Evolutionary conservation across 2,797 vertebrate genomes (phyloP).

Genomic region (Propithecus perrieri): DNA sequence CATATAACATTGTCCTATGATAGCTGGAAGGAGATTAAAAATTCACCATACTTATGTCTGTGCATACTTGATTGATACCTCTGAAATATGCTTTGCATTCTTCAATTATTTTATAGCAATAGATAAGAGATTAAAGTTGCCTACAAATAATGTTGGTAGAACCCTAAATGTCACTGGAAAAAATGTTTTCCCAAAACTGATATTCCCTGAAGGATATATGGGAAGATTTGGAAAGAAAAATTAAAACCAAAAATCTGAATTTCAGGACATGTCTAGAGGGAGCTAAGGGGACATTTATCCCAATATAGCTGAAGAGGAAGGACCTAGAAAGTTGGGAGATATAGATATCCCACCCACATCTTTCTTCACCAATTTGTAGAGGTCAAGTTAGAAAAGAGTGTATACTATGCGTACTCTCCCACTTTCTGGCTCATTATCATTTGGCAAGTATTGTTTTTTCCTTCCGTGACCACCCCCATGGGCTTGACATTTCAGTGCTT

Average conservation of each 20-base stretch:
- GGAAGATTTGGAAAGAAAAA: neutral
- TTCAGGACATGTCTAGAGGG: neutral
- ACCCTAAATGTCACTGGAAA: neutral
- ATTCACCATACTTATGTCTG: neutral
- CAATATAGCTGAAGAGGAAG: neutral
- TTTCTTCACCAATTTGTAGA: neutral
- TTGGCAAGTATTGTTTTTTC: neutral
- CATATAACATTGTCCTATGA: neutral
- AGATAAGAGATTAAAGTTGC: neutral
- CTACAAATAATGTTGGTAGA: neutral
- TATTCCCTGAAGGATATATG: neutral
- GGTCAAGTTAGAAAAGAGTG: neutral
- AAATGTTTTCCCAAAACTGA: neutral
- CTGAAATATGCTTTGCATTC: conserved; percentile 1
- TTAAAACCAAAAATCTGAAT: neutral
- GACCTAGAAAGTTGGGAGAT: rapidly evolving
- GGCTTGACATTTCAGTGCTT: neutral
- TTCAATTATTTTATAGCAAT: conserved; percentile 11
- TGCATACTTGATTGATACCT: neutral
- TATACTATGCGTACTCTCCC: neutral
- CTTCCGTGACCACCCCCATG: neutral
- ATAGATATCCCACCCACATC: rapidly evolving
- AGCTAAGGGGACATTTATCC: neutral
- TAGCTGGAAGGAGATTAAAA: neutral
- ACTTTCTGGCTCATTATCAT: neutral